Conservation (phyloP, 1,140 invertebrate species). For the Hylaeus anthracinus region DNA sequence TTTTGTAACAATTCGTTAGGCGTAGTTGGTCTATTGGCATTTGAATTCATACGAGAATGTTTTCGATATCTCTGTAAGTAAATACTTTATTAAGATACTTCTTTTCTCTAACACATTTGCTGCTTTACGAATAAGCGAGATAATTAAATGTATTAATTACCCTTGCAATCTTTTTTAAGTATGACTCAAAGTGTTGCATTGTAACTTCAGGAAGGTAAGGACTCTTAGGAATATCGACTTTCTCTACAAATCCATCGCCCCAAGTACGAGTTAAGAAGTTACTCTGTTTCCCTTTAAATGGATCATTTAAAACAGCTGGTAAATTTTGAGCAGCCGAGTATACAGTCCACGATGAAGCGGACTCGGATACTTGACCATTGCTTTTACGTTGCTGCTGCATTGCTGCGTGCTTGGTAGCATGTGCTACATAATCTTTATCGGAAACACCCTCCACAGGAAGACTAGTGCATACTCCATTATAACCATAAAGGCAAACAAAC, state of each 20-base stretch:
- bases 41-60: constrained; percentile 77
- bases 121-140: too few species aligned
- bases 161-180: constrained; percentile 88
- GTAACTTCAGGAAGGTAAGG: constrained; percentile 92
- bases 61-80: constrained; percentile 78
- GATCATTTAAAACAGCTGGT: constrained; percentile 97
- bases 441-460: constrained; percentile 93
- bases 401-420: constrained; percentile 90
- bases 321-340: constrained; percentile 95
- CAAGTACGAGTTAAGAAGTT: constrained; percentile 99
- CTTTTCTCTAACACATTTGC: background rate
- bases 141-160: constrained; percentile 53
- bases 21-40: constrained; percentile 70
- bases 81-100: background rate
- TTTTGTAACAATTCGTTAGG: constrained; percentile 79
- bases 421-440: constrained; percentile 93
- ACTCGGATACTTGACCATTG: constrained; percentile 74
- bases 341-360: constrained; percentile 86
- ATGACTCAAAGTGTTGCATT: constrained; percentile 92
- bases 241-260: constrained; percentile 97
- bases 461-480: constrained; percentile 92
- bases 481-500: constrained; percentile 93
- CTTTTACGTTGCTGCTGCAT: constrained; percentile 81
- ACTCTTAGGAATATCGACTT: constrained; percentile 87
- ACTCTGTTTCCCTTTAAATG: constrained; percentile 92